Conservation (phyloP, 2,888 invertebrate genomes). For the Uloborus plumipes region DNA sequence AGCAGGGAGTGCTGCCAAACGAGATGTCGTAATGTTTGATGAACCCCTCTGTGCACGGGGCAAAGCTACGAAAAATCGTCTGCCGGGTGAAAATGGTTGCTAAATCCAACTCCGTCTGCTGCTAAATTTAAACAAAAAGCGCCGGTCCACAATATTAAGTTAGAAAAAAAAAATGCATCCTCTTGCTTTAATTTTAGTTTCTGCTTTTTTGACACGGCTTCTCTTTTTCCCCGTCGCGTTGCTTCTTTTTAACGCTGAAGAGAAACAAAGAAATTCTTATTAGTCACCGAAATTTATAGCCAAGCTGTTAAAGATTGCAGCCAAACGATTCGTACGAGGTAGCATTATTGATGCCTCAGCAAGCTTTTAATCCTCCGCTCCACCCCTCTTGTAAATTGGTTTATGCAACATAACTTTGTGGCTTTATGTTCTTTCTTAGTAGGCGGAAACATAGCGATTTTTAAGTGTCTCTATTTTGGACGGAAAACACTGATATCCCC, state of each 20-base stretch:
- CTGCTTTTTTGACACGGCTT: constrained; percentile 6
- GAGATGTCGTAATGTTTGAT: constrained; percentile 50
- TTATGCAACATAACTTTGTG: constrained; percentile 1
- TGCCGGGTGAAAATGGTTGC: constrained; percentile 28
- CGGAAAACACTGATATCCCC: too few species aligned
- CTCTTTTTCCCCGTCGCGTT: neutral
- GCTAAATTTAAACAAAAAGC: constrained; percentile 46
- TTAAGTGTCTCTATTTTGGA: constrained; percentile 3
- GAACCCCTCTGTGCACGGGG: constrained; percentile 30
- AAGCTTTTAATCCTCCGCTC: neutral
- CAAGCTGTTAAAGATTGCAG: constrained; percentile 1
- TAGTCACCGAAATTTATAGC: constrained; percentile 10
- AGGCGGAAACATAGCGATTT: neutral
- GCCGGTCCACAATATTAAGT: constrained; percentile 25
- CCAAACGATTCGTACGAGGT: neutral
- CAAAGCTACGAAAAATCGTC: constrained; percentile 23
- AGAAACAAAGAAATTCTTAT: constrained; percentile 21
- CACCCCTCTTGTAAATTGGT: neutral
- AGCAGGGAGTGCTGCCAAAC: constrained; percentile 44
- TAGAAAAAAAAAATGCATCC: constrained; percentile 32
- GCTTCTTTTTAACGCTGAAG: neutral
- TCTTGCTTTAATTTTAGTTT: constrained; percentile 42
- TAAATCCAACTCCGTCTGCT: constrained; percentile 31
- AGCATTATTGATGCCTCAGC: neutral
- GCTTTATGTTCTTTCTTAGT: neutral